phyloP scores from a whole-genome alignment of 2,113 vertebrate genomes.

The Sakesphorus luctuosus region DNA sequence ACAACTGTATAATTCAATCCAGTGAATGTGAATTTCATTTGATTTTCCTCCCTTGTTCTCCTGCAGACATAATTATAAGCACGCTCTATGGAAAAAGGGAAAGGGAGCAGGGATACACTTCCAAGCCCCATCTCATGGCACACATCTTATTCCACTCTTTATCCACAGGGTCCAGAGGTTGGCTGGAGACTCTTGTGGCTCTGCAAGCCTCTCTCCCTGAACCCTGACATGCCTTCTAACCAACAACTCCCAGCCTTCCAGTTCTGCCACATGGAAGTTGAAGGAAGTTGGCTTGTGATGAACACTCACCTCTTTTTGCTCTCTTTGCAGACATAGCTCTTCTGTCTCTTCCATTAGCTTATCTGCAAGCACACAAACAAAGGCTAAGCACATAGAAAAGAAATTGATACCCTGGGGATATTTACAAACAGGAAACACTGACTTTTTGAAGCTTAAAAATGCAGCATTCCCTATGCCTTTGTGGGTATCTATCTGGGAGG shows the following conservation, averaged over 20 bases:
- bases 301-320: constrained; percentile 87
- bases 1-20: neutral
- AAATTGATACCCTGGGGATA: neutral
- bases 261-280: neutral
- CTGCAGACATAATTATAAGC: neutral
- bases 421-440: neutral
- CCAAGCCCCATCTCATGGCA: neutral
- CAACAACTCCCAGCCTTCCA: neutral
- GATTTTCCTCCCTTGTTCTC: neutral
- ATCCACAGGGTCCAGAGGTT: neutral
- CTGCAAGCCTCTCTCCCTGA: neutral
- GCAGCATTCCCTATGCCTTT: neutral
- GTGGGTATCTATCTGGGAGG: neutral
- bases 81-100: neutral
- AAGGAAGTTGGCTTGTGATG: neutral
- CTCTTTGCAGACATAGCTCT: constrained; percentile 91
- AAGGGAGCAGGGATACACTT: neutral
- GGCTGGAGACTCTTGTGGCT: neutral
- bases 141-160: neutral
- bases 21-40: neutral
- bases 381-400: neutral
- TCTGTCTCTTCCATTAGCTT: constrained; percentile 98
- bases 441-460: neutral
- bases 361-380: constrained; percentile 77
- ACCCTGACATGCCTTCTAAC: neutral